Evolutionary conservation across 1,140 invertebrate genomes (phyloP), one percentile per base, ranked within the genome.

Genomic region (Penaeus chinensis): DNA sequence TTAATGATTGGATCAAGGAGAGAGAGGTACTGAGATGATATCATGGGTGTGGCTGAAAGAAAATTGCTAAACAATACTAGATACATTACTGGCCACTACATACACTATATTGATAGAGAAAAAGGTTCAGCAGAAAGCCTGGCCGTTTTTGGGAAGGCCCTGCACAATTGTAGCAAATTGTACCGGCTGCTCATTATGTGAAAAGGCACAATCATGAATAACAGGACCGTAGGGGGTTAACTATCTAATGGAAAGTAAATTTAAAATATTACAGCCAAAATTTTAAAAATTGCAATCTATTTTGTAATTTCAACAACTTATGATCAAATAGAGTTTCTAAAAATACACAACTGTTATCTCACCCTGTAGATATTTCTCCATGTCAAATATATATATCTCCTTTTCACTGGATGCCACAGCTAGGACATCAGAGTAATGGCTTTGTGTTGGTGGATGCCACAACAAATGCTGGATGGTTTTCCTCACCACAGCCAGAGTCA

Each of bases 381-480:
- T 62, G 32, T 84, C 62, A 47, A 89, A 84, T n/a, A 89, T 65
- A 22, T 81, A 71, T 22, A 89, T 65, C 62, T 80, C 79, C n/a
- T 47, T 84, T 32, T 89, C 89, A 87, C 69, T 89, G n/a, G 89
- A 89, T 54, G 61, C 85, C 19, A 89, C 78, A 63, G 89, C 89
- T 10, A 89, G 79, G 22, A 76, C 71, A 61, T 89, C 86, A 1
- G 79, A 24, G 32, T 42, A 32, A 71, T 18, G 37, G 65, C 32
- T 24, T 10, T 71, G 66, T 27, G 32, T 13, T 13, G 84, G n/a
- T 19, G 89, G 89, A 32, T 84, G 71, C 89, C 89, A 90, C 42
- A 90, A 74, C 11, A 90, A 60, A 54, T 90, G 89, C 32, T 89
- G 89, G 27, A 90, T 78, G 11, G 86, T 66, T 60, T 90, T 90